Base-by-base conservation (phyloP, 53 echinoderm and acorn worm species). In the Holothuria scabra region DNA sequence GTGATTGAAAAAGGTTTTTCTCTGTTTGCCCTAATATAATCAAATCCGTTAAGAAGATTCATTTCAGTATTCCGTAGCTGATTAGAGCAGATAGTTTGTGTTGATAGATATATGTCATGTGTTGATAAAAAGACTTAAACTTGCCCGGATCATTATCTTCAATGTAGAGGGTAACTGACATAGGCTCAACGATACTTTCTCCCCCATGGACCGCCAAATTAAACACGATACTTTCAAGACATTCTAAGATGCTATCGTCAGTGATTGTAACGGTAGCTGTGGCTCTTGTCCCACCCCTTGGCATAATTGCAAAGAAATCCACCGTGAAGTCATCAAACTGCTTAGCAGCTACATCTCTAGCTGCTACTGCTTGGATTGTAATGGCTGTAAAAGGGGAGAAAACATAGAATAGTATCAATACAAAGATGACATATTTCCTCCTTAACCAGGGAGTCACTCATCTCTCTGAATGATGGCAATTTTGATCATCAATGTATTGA, bases 311-410 rank as follows among this genome's bases (percentile, higher is more conserved):
- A 34, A 62, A 31, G 14, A 61, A 34, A 21, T 37, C 38, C 3
- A 33, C 9, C 9, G 34, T 37, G 62, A 80, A 80, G 81, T 80
- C 81, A 31, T 80, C 62, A 29, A 80, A 35, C 41, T 80, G 31
- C 33, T 60, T 80, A 60, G 81, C 81, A 35, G 81, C 60, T 58
- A 60, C 60, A 6, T 80, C 81, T 4, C 61, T 61, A 6, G 60
- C 22, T 31, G 81, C 55, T 29, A 46, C 76, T 2, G 56, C 56
- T 55, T 56, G 48, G 23, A 76, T 4, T 0, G 76, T 55, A 56
- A 76, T 76, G 55, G 76, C 76, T 76, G 56, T 21, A 7, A 44
- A 10, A 7, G 44, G 44, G 44, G 10, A 44, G 44, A 10, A 44
- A 5, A 44, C 44, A 44, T 10, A 44, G 5, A 44, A 44, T 44